Evolutionary conservation across 2,113 vertebrate species (phyloP).

Genomic region (Cyprinodon tularosa): DNA sequence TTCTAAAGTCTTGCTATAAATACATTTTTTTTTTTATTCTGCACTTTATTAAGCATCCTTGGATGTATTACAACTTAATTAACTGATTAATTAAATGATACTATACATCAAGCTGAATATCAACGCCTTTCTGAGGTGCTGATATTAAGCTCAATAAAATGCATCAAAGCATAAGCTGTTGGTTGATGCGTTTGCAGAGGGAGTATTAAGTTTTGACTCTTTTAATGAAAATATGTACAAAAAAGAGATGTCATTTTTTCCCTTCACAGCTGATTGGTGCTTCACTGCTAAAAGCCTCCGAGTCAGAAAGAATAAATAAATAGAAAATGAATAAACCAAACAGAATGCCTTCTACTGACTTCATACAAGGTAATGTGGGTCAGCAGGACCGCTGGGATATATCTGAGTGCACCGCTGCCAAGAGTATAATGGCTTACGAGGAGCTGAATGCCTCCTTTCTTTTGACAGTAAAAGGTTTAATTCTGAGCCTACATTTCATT

Average conservation of each 20-base stretch:
- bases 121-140: too few species aligned
- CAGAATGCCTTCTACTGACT: neutral
- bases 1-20: too few species aligned
- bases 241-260: neutral
- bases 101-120: too few species aligned
- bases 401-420: neutral
- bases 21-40: too few species aligned
- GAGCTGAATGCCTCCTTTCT: neutral
- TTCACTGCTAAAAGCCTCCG: neutral
- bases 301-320: neutral
- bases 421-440: neutral
- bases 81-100: neutral
- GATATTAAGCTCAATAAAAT: too few species aligned
- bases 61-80: neutral
- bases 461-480: neutral
- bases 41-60: too few species aligned
- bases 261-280: neutral
- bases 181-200: neutral
- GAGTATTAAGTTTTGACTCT: neutral
- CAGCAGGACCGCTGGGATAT: neutral
- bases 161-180: neutral
- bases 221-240: too few species aligned
- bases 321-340: neutral
- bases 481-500: neutral
- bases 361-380: neutral